Conservation (phyloP, 2,113 vertebrate genomes). For the Theristicus caerulescens region DNA sequence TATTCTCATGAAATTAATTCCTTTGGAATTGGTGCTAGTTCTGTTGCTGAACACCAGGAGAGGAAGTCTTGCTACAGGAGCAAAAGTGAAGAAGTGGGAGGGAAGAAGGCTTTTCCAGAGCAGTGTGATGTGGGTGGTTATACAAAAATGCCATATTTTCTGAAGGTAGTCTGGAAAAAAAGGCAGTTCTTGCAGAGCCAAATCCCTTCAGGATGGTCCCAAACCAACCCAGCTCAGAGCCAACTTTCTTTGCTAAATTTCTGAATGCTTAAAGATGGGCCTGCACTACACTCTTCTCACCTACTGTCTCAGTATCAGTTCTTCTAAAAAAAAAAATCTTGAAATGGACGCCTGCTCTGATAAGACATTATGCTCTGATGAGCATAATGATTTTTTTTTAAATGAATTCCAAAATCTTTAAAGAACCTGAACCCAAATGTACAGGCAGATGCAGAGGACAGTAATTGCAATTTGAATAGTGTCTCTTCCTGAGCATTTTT, state of each 20-base stretch:
- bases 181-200: not conserved
- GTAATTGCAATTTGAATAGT: not conserved
- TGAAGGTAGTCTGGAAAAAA: not conserved
- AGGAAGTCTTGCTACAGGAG: not conserved
- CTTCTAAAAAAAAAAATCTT: not conserved
- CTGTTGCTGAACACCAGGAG: not conserved
- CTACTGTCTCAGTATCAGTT: not conserved
- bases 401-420: not conserved
- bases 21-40: not conserved
- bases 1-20: not conserved
- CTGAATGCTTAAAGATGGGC: not conserved
- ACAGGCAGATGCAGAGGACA: not conserved
- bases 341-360: not conserved
- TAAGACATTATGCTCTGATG: not conserved
- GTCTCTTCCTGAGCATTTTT: not conserved
- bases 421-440: not conserved
- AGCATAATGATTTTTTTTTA: not conserved
- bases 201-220: not conserved
- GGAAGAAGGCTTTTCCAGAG: not conserved
- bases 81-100: not conserved
- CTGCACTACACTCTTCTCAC: not conserved
- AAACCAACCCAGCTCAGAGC: not conserved
- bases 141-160: not conserved
- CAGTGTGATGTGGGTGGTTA: accelerated
- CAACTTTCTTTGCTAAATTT: not conserved